These are phyloP conservation scores for Bufo gargarizans DNA, from an alignment of 2,113 vertebrate species.

Conservation along the genomic window DNA sequence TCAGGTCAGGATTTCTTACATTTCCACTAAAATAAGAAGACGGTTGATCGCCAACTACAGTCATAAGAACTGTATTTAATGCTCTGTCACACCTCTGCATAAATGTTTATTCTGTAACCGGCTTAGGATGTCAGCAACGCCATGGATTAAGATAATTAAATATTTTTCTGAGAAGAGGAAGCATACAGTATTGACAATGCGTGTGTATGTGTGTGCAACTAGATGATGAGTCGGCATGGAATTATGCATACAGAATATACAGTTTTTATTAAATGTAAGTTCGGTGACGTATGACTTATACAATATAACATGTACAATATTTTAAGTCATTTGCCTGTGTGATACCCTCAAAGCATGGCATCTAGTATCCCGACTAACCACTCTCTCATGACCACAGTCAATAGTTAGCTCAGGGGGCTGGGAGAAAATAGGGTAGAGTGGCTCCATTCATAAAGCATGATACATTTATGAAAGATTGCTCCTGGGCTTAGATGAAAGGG, in stretches of 20 bases:
- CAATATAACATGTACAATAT: neutral
- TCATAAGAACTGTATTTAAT: neutral
- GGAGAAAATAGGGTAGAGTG: too few species aligned
- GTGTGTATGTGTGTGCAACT: neutral
- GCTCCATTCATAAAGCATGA: too few species aligned
- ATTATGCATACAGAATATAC: neutral
- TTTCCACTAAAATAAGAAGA: conserved; percentile 17
- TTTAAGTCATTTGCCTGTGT: neutral
- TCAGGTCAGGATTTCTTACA: conserved; percentile 19
- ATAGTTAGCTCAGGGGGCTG: too few species aligned
- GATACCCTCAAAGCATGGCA: too few species aligned
- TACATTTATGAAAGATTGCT: too few species aligned
- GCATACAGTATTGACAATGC: neutral
- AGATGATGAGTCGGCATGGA: neutral
- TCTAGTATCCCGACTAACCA: too few species aligned
- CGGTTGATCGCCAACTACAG: neutral
- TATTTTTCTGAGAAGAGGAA: neutral
- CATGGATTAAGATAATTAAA: neutral
- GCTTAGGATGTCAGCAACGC: neutral
- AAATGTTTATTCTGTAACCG: neutral
- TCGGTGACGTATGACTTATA: too few species aligned
- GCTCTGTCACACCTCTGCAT: neutral
- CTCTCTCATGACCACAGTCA: too few species aligned
- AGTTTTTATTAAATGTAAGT: neutral
- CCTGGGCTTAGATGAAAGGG: too few species aligned